Conservation (phyloP, 2,888 invertebrate species). For the Sesamia inferens region DNA sequence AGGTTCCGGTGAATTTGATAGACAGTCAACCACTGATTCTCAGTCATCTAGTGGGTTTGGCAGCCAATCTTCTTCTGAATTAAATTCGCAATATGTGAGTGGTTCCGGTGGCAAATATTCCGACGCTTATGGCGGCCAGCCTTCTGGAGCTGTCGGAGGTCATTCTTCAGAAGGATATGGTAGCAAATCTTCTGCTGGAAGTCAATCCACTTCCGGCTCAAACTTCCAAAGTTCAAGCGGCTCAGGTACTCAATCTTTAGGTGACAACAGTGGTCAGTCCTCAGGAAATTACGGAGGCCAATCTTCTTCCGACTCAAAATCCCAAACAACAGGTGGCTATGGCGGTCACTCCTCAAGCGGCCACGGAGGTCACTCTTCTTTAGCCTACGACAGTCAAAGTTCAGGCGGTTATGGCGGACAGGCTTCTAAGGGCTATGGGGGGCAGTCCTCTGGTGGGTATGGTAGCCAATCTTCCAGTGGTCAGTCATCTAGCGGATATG, state of each 20-base stretch:
- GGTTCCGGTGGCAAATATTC: conserved; percentile 21
- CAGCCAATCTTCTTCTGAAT: conserved; percentile 22
- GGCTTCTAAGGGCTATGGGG: conserved; percentile 11
- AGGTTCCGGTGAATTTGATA: conserved; percentile 22
- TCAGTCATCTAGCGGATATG: conserved; percentile 10
- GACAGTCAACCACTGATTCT: conserved; percentile 19
- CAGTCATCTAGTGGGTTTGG: conserved; percentile 24
- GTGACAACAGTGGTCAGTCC: not conserved
- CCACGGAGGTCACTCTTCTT: conserved; percentile 15
- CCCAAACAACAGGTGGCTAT: conserved; percentile 16
- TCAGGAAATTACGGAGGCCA: conserved; percentile 4
- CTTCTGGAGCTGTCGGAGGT: not conserved
- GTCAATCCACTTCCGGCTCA: not conserved
- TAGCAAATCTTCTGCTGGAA: conserved; percentile 5
- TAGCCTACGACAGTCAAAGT: conserved; percentile 22
- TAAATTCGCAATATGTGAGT: conserved; percentile 20
- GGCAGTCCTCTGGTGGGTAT: conserved; percentile 11
- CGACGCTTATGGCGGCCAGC: conserved; percentile 10
- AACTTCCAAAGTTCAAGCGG: conserved; percentile 18
- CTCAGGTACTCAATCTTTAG: conserved; percentile 2
- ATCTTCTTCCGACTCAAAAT: not conserved
- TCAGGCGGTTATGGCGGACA: conserved; percentile 8
- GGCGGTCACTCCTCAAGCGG: conserved; percentile 24
- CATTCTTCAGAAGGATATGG: conserved; percentile 19
- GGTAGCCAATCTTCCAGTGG: not conserved